Percentiles rank a stretch among this genome's conserved stretches.
Conservation (phyloP, 1,140 invertebrate genomes). For the Druon quercuslanigerum region DNA sequence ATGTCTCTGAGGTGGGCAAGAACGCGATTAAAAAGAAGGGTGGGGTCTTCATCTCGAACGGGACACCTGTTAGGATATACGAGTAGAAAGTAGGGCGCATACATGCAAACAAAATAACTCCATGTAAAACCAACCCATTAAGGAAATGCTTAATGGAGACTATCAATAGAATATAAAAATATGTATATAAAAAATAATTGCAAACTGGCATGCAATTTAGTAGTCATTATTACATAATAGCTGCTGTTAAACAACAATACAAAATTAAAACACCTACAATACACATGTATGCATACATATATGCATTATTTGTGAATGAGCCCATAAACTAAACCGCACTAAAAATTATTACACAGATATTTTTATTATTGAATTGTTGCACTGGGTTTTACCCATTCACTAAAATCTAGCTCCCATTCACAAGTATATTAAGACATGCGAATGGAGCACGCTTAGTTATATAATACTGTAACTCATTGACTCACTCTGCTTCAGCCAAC, state of each 20-base stretch:
- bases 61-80: constrained; percentile 14
- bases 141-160: background rate
- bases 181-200: too few relatives aligned
- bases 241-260: too few relatives aligned
- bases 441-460: too few relatives aligned
- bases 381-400: background rate
- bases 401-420: background rate
- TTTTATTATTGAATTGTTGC: too few relatives aligned
- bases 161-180: background rate
- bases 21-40: constrained; percentile 3
- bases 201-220: too few relatives aligned
- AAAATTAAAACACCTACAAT: too few relatives aligned
- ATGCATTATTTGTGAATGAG: too few relatives aligned
- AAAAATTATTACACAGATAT: too few relatives aligned
- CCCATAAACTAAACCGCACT: too few relatives aligned
- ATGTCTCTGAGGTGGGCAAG: constrained; percentile 1
- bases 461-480: background rate
- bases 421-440: too few relatives aligned
- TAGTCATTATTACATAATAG: too few relatives aligned
- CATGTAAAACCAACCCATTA: background rate
- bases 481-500: background rate
- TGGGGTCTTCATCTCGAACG: constrained; percentile 25
- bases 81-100: constrained; percentile 28
- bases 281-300: too few relatives aligned
- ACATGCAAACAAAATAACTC: constrained; percentile 1